Evolutionary conservation across 2,888 invertebrate species (phyloP).

Genomic region (Aporophyla lueneburgensis): DNA sequence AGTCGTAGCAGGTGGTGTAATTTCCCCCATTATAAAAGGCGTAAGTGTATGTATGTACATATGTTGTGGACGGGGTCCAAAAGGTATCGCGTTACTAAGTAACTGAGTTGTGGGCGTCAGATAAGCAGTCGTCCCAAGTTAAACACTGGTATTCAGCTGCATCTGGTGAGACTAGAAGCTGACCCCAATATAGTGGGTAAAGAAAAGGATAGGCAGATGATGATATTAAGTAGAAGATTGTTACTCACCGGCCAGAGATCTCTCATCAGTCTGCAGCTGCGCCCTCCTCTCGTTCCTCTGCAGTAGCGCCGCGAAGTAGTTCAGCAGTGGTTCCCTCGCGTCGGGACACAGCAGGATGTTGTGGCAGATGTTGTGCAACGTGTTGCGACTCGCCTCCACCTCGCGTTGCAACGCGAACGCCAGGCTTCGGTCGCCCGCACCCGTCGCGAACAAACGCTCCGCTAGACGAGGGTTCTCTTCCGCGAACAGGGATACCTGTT

Average conservation of each 20-base stretch:
- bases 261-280: constrained; percentile 97
- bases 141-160: background rate
- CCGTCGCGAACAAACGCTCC: constrained; percentile 92
- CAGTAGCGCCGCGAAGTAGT: constrained; percentile 95
- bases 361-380: constrained; percentile 96
- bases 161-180: background rate
- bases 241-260: constrained; percentile 93
- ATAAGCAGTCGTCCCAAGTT: background rate
- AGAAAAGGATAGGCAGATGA: too few species aligned
- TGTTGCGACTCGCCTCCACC: constrained; percentile 94
- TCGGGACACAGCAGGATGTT: constrained; percentile 95
- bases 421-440: constrained; percentile 92
- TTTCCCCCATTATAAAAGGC: too few species aligned
- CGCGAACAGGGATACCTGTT: constrained; percentile 95
- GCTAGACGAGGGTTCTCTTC: constrained; percentile 98
- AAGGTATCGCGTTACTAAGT: background rate
- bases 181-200: background rate
- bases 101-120: background rate
- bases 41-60: too few species aligned
- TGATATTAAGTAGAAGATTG: background rate
- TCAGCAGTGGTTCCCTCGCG: constrained; percentile 95
- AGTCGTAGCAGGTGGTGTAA: too few species aligned
- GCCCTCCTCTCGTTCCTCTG: constrained; percentile 96
- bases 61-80: too few species aligned
- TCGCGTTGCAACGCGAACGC: constrained; percentile 94